phyloP scores from a whole-genome alignment of 2,888 invertebrate species.

The Spodoptera littoralis region DNA sequence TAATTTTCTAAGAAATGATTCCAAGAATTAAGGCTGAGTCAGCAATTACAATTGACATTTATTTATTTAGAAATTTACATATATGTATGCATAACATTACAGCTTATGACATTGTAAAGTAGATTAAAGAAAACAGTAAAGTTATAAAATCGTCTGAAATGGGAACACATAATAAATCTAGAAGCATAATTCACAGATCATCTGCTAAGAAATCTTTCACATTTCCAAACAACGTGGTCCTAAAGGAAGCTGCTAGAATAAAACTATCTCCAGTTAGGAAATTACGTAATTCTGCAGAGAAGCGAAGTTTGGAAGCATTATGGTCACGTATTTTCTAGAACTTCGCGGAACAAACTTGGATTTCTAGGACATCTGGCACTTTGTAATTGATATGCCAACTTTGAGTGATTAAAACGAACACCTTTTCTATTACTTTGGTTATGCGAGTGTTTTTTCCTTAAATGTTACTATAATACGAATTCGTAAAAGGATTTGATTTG shows the following conservation, averaged over 20 bases:
- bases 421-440: conserved; percentile 28
- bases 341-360: conserved; percentile 37
- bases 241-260: conserved; percentile 33
- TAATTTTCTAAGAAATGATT: no score
- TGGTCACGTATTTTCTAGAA: conserved; percentile 53
- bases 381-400: conserved; percentile 54
- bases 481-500: no score
- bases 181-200: conserved; percentile 1
- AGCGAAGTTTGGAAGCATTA: conserved; percentile 57
- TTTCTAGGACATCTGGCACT: conserved; percentile 53
- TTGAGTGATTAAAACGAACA: conserved; percentile 47
- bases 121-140: no score
- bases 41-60: no score
- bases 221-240: conserved; percentile 31
- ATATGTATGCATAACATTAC: no score
- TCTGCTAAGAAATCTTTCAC: conserved; percentile 16
- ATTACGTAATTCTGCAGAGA: conserved; percentile 55
- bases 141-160: background rate
- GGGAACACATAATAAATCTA: background rate
- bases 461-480: no score
- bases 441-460: background rate
- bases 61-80: no score
- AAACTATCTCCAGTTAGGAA: conserved; percentile 47
- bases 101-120: no score
- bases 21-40: no score